Evolutionary conservation across 2,888 invertebrate species (phyloP), one percentile per base, ranked within the genome.

Genomic region (Tineola bisselliella): DNA sequence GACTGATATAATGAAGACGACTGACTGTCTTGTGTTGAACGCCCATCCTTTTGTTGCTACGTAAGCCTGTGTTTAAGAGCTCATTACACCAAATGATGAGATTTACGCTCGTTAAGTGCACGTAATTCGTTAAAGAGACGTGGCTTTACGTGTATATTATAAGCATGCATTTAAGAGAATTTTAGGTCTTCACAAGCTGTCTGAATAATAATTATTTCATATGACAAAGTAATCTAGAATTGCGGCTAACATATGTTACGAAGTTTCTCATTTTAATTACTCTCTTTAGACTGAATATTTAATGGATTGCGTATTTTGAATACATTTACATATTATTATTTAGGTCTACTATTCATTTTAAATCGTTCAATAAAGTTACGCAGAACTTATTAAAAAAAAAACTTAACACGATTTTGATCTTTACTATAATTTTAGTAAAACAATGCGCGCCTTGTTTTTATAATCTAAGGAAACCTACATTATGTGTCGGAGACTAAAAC

Each of bases 61-160:
- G 48, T 68, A 66, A 70, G 76, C 70, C 79, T 83, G 83, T 77
- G 74, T 81, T 83, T 81, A 77, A 81, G 78, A 76, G 79, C 80
- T 81, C 83, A 81, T 84, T 84, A 81, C 77, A 78, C 80, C 76
- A 80, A 76, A 77, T 71, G 73, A 73, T 73, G 71, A 70, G 77
- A 75, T 77, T 80, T 76, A 75, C 75, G 48, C 58, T 58, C 58
- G 58, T 58, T 58, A 58, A 58, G 33, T 58, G 58, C 58, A 58
- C 58, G 58, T 58, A 58, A 58, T 58, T 58, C 58, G 58, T 33
- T 56, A 33, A 56, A 25, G 58, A 58, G 58, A 58, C 58, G 19
- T 30, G 56, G 30, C 25, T 56, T 56, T 56, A 56, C 13, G 56
- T 56, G 56, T 56, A 25, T 56, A 19, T 56, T 18, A 56, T 56